A percentile compares a stretch with the other conserved stretches of the same genome.
phyloP scores from a whole-genome alignment of 2,888 invertebrate species.

The Frankliniella fusca region DNA sequence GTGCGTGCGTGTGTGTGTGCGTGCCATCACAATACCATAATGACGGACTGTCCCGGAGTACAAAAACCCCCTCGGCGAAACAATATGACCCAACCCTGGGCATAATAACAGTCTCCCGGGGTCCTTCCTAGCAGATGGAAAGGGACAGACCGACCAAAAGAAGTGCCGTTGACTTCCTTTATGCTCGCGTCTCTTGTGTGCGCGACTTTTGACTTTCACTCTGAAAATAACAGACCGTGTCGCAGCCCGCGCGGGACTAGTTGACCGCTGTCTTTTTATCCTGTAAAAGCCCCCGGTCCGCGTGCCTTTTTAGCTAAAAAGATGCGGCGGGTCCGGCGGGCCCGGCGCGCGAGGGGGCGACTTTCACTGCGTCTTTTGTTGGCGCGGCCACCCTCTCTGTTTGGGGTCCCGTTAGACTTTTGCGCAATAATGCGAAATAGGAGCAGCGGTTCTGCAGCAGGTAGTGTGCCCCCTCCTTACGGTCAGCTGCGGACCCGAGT shows the following conservation, averaged over 20 bases:
- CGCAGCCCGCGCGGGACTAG: background rate
- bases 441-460: no score
- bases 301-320: background rate
- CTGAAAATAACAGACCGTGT: background rate
- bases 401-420: background rate
- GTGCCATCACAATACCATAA: constrained; percentile 17
- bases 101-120: background rate
- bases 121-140: background rate
- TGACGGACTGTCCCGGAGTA: constrained; percentile 1
- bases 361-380: background rate
- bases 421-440: background rate
- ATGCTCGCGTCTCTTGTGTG: background rate
- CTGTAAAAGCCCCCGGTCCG: background rate
- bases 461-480: no score
- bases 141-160: background rate
- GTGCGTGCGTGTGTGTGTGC: background rate
- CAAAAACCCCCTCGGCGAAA: constrained; percentile 7
- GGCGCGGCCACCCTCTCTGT: background rate
- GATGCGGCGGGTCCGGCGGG: no score
- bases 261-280: background rate
- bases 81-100: background rate
- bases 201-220: background rate
- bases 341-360: no score
- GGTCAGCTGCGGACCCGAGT: no score
- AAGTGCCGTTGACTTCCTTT: background rate